These are phyloP conservation scores for Drymodes brunneopygia DNA, from an alignment of 2,113 vertebrate species.

Conservation along the genomic window DNA sequence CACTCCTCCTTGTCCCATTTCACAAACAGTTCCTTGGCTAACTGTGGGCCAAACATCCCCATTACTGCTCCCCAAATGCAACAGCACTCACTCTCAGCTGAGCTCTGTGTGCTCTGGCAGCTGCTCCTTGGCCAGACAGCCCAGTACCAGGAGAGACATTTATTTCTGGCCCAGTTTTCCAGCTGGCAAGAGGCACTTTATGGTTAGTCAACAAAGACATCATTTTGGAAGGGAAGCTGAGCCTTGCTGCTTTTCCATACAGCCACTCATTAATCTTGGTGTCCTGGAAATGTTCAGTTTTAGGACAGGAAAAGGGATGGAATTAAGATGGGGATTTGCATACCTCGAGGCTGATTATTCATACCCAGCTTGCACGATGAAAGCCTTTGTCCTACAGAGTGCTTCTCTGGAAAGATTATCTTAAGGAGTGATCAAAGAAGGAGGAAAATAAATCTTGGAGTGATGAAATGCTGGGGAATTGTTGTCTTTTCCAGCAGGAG, in stretches of 20 bases:
- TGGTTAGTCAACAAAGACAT: neutral
- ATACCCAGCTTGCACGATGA: neutral
- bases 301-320: neutral
- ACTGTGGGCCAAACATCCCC: neutral
- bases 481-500: neutral
- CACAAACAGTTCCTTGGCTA: neutral
- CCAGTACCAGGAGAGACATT: neutral
- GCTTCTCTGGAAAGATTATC: neutral
- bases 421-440: neutral
- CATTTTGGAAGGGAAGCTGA: neutral
- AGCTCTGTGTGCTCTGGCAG: neutral
- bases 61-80: neutral
- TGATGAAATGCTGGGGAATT: neutral
- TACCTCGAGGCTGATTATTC: neutral
- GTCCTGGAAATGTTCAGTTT: slow-evolving; percentile 20
- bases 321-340: neutral
- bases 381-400: slow-evolving; percentile 18
- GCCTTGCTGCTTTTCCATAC: neutral
- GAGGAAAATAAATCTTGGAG: neutral
- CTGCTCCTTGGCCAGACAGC: neutral
- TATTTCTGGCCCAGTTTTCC: neutral
- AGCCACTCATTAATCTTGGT: neutral
- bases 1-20: neutral
- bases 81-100: rapidly evolving
- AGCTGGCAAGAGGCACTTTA: neutral